Evolutionary conservation across 2,113 vertebrate genomes (phyloP), one percentile per base, ranked within the genome.

Genomic region (Boleophthalmus pectinirostris): DNA sequence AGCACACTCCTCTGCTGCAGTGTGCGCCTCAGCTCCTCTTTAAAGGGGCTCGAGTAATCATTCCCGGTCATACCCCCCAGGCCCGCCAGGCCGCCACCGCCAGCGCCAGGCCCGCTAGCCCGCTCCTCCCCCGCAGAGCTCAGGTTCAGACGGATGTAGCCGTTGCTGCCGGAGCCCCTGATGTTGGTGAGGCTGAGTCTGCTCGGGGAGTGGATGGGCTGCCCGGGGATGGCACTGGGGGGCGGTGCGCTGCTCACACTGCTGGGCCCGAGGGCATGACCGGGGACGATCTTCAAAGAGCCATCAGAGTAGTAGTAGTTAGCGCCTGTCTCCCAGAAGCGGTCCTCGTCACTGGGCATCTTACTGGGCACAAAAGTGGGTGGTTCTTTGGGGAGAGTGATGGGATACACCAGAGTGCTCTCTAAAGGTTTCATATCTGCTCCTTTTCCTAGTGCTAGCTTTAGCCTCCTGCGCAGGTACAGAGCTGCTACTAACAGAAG

Each of bases 251-350:
- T 93, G 83, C 94, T 93, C 11, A 93, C 90, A 0, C 90, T 90
- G 0, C 83, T 94, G 71, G 95, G 95, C 76, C 95, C 96, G 21
- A 94, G 21, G 43, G 97, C 96, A 0, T 97, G 97, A 0, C 97
- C 97, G 0, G 97, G 97, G 63, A 99, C 97, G 12, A 99, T 99
- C 87, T 99, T 99, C 29, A 99, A 94, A 0, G 97, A 99, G 46
- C 97, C 96, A 0, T 99, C 97, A 0, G 97, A 98, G 88, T 95
- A 98, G 90, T 98, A 98, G 76, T 97, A 99, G 71, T 96, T 96
- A 13, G 92, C 93, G 11, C 96, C 94, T 0, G 96, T 96, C 80
- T 98, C 97, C 97, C 97, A 99, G 64, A 99, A 96, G 0, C 97
- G 95, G 0, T 97, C 95, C 69, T 97, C 96, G 0, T 95, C 91